A percentile compares a stretch with the other conserved stretches of the same genome.
Evolutionary conservation across 2,888 invertebrate species (phyloP).

Genomic region (Myopa testacea): DNA sequence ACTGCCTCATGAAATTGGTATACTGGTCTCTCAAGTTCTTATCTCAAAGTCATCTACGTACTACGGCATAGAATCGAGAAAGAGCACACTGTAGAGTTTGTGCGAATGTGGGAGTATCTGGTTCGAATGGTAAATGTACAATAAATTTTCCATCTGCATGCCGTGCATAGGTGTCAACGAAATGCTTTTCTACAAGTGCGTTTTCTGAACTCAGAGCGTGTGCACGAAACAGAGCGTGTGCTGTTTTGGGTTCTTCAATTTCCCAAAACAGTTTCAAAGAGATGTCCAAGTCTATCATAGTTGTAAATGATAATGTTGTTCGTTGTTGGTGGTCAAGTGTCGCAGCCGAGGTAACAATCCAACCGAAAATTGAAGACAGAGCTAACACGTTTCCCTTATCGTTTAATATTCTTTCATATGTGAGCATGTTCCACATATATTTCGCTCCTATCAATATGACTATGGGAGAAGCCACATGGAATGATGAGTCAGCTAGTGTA

Average conservation of each 20-base stretch:
- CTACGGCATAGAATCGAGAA: conserved; percentile 35
- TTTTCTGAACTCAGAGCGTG: not conserved
- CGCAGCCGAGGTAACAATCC: not conserved
- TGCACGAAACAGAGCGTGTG: no score
- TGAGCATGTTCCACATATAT: not conserved
- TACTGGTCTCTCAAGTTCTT: not conserved
- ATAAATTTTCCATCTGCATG: not conserved
- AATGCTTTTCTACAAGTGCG: conserved; percentile 2
- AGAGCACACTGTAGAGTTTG: conserved; percentile 6
- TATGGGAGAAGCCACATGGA: not conserved
- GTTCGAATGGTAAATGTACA: not conserved
- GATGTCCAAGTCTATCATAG: not conserved
- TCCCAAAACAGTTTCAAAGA: conserved; percentile 2
- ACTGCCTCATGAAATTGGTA: conserved; percentile 12
- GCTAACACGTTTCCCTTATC: not conserved
- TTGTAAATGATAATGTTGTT: not conserved
- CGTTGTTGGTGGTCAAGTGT: not conserved
- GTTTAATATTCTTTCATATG: not conserved
- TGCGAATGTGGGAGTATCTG: not conserved
- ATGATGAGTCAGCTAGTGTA: not conserved
- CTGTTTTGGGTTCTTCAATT: conserved; percentile 15
- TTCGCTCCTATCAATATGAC: conserved; percentile 1
- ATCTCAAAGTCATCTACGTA: not conserved
- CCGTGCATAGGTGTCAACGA: not conserved
- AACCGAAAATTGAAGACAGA: not conserved